Conservation (phyloP, 2,888 invertebrate species). For the Sinohyriopsis cumingii region DNA sequence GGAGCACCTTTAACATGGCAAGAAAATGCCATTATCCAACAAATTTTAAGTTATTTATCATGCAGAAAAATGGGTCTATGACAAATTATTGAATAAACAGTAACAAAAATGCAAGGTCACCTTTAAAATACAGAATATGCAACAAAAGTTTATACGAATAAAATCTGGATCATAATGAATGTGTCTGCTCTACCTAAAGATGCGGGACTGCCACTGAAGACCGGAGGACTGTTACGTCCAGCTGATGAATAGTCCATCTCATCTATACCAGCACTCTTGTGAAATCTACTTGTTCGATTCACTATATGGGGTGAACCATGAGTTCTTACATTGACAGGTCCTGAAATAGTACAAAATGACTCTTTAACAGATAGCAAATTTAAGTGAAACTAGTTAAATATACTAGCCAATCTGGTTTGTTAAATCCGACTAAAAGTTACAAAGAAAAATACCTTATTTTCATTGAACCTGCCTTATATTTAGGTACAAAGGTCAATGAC, state of each 20-base stretch:
- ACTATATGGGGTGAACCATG: slow-evolving; percentile 88
- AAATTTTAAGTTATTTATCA: no score
- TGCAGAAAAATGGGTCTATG: no score
- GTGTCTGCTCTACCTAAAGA: slow-evolving; percentile 28
- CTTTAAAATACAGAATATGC: no score
- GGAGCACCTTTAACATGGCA: no score
- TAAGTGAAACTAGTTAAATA: not conserved
- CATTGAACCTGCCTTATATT: no score
- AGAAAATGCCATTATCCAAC: no score
- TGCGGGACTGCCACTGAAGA: slow-evolving; percentile 71
- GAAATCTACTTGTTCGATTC: slow-evolving; percentile 92
- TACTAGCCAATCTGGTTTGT: not conserved
- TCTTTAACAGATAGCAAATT: not conserved
- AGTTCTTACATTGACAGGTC: slow-evolving; percentile 90
- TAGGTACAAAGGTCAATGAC: no score
- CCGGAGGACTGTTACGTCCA: slow-evolving; percentile 79
- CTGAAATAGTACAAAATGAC: slow-evolving; percentile 45
- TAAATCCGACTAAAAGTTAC: not conserved
- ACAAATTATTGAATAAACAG: no score
- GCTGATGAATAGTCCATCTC: slow-evolving; percentile 73
- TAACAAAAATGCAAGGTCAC: no score
- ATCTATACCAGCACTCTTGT: slow-evolving; percentile 92
- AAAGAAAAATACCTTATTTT: no score
- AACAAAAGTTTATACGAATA: no score
- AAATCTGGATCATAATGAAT: no score